Conservation (phyloP, 2,797 vertebrate genomes). For the Helarctos malayanus region DNA sequence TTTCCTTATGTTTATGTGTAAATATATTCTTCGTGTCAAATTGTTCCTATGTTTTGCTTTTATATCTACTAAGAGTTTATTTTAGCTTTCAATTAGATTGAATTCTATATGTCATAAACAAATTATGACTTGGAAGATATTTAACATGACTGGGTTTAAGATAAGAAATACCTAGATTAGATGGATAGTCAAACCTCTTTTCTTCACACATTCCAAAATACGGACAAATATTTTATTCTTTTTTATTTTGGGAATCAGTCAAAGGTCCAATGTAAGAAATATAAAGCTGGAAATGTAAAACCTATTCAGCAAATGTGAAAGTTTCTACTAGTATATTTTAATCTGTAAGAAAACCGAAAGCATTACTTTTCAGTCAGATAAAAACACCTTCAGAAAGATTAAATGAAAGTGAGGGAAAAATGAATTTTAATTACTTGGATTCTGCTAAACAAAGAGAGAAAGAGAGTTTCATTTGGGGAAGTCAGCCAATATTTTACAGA, state of each 20-base stretch:
- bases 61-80: background rate
- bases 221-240: background rate
- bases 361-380: background rate
- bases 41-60: background rate
- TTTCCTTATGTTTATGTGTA: background rate
- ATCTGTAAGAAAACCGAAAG: background rate
- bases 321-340: background rate
- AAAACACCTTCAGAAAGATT: conserved; percentile 8
- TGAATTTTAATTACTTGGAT: conserved; percentile 44
- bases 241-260: background rate
- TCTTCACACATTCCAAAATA: background rate
- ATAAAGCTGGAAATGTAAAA: background rate
- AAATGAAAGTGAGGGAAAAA: background rate
- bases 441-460: background rate
- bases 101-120: background rate
- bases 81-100: background rate
- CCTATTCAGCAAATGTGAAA: background rate
- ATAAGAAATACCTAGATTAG: background rate
- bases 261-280: background rate
- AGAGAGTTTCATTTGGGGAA: background rate
- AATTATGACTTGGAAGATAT: background rate
- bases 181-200: background rate
- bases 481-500: conserved; percentile 52
- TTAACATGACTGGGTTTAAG: background rate
- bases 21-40: background rate